Evolutionary conservation across 2,113 vertebrate species (phyloP).

Genomic region (Microcebus lehilahytsara): DNA sequence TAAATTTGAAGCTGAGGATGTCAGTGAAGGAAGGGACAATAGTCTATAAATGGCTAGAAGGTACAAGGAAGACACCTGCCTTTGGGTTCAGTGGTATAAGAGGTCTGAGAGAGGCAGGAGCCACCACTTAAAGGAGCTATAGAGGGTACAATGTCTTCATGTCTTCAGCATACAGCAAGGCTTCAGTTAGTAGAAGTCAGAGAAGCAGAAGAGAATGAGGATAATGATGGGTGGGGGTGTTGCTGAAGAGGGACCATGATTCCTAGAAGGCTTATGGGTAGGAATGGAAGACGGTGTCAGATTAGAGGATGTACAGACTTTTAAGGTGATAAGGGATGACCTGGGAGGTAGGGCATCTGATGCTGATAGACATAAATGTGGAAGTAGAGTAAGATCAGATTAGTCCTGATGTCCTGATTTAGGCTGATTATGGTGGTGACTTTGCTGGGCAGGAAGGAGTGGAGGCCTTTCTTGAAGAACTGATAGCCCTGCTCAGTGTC

Average conservation of each 20-base stretch:
- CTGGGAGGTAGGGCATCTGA: background rate
- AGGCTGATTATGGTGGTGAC: background rate
- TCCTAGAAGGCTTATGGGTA: background rate
- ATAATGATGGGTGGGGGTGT: background rate
- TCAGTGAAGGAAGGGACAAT: background rate
- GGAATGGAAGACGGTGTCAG: background rate
- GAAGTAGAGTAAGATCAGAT: accelerated
- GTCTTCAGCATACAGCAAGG: background rate
- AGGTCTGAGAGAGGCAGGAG: background rate
- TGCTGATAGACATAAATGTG: background rate
- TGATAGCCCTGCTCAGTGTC: background rate
- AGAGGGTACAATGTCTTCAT: too few species aligned
- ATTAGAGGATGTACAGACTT: background rate
- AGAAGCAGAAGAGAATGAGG: background rate
- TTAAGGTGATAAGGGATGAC: background rate
- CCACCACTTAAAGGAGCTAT: background rate
- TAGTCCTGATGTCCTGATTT: background rate
- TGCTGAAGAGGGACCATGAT: background rate
- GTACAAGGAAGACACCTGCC: accelerated
- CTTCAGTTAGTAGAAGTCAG: background rate
- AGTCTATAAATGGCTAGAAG: background rate
- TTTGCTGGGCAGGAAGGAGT: background rate
- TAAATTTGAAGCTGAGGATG: background rate
- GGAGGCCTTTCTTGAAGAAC: background rate
- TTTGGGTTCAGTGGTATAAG: background rate